Base-by-base conservation (phyloP, 1,140 invertebrate genomes). In the Oscheius sp. region DNA sequence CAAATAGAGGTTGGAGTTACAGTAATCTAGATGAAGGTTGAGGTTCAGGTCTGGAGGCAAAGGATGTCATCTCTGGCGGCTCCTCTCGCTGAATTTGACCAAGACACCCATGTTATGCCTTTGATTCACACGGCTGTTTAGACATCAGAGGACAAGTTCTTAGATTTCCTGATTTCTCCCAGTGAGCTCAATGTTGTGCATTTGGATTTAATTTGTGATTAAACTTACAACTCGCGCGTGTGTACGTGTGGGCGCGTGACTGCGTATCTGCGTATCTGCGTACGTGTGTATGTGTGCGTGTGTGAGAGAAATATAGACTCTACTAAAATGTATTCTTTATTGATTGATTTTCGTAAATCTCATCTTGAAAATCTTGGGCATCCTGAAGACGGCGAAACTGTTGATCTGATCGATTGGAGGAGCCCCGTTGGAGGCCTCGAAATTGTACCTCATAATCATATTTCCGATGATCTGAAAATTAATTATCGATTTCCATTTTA, bases 391-490 rank as follows among this genome's bases (percentile, higher is more conserved):
- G 32, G 26, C 32, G 18, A 18, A 34, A 18, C 18, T n/a, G 26
- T 63, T 63, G 10, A n/a, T 34, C 1, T 32, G 15, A 7, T 63
- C 18, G 7, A 7, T 63, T 13, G 7, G 0, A 10, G 61, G 31
- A 63, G 31, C 15, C 35, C 15, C 15, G 7, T 26, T 32, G 29
- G 13, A 7, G 18, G 69, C 38, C 28, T 64, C 20, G 34, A 71
- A 29, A 13, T 71, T 31, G 29, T 71, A 71, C 2, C 61, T 35
- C 29, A 64, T 38, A 1, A 71, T 35, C 1, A 71, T n/a, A 32
- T 71, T 71, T 64, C 69, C 69, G 15, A 71, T 13, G 20, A 73
- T 55, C 63, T 73, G 55, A 59, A 73, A 68, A n/a, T n/a, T 2
- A 70, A 26, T 63, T 4, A 52, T 34, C 26, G 13, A 1, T 34